Conservation (phyloP, 1,140 invertebrate genomes). For the Conopomorpha cramerella region DNA sequence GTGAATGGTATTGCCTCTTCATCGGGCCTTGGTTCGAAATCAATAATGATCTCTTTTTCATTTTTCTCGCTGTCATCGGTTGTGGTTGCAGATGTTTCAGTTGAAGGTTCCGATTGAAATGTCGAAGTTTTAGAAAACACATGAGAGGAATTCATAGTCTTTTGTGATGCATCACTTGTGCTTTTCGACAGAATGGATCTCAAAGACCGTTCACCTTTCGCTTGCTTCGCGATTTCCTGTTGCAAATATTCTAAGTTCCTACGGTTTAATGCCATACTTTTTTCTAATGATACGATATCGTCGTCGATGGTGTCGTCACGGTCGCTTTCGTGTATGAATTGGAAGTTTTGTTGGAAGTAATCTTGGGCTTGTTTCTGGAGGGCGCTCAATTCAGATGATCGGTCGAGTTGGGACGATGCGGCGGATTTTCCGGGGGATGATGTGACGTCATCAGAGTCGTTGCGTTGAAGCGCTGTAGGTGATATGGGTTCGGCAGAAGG, state of each 20-base stretch:
- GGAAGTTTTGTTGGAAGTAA: conserved; percentile 59
- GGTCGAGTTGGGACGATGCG: conserved; percentile 43
- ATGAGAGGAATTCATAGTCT: conserved; percentile 33
- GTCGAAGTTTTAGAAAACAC: conserved; percentile 56
- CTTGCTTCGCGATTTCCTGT: conserved; percentile 58
- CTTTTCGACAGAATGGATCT: conserved; percentile 47
- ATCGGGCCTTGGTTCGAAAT: conserved; percentile 79
- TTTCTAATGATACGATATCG: conserved; percentile 57
- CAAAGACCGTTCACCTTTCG: conserved; percentile 38
- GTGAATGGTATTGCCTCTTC: conserved; percentile 62
- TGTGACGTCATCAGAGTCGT: conserved; percentile 46
- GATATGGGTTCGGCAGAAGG: conserved; percentile 26
- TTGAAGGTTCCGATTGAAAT: conserved; percentile 56
- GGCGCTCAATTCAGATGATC: conserved; percentile 45
- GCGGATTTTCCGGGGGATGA: conserved; percentile 45
- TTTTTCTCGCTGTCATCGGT: conserved; percentile 65
- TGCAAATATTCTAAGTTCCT: conserved; percentile 56
- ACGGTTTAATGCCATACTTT: conserved; percentile 56
- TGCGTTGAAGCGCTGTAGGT: conserved; percentile 33
- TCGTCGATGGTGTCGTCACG: conserved; percentile 57
- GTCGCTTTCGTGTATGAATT: conserved; percentile 58
- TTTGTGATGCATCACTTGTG: conserved; percentile 47
- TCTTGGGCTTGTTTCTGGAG: conserved; percentile 52
- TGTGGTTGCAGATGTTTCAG: conserved; percentile 50
- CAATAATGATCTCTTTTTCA: conserved; percentile 83